Conservation (phyloP, 2,113 vertebrate species). For the Stercorarius parasiticus region DNA sequence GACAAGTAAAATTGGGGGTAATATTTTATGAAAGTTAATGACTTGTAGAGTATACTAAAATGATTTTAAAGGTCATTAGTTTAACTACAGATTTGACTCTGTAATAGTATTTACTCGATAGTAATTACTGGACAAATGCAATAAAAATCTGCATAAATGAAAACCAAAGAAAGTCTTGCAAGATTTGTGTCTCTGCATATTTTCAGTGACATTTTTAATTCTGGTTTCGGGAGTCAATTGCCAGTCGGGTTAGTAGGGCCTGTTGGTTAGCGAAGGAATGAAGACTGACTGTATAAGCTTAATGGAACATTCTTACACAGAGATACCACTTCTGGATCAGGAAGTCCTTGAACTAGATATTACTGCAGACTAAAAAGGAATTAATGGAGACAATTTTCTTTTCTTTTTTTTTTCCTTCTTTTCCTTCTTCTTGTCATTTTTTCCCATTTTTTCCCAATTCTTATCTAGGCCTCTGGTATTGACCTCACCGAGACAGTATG, state of each 20-base stretch:
- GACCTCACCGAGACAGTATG: not conserved
- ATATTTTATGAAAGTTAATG: not conserved
- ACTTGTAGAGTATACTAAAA: not conserved
- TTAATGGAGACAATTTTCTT: not conserved
- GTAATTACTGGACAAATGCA: not conserved
- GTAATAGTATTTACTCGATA: not conserved
- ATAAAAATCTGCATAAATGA: not conserved
- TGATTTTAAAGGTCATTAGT: not conserved
- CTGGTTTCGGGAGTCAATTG: not conserved
- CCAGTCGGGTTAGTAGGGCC: not conserved
- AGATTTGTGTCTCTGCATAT: not conserved
- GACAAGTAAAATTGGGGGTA: not conserved
- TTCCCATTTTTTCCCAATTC: fast-evolving
- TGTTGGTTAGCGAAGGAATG: not conserved
- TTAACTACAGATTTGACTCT: not conserved
- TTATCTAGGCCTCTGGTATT: not conserved
- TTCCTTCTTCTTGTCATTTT: not conserved
- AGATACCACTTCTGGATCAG: not conserved
- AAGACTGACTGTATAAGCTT: not conserved
- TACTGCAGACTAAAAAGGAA: not conserved
- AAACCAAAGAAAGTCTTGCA: not conserved
- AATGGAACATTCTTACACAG: not conserved
- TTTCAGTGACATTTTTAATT: not conserved
- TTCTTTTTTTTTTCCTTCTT: not conserved
- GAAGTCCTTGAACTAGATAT: not conserved